Conservation (phyloP, 2,888 invertebrate species). For the Harpagoxenus sublaevis region DNA sequence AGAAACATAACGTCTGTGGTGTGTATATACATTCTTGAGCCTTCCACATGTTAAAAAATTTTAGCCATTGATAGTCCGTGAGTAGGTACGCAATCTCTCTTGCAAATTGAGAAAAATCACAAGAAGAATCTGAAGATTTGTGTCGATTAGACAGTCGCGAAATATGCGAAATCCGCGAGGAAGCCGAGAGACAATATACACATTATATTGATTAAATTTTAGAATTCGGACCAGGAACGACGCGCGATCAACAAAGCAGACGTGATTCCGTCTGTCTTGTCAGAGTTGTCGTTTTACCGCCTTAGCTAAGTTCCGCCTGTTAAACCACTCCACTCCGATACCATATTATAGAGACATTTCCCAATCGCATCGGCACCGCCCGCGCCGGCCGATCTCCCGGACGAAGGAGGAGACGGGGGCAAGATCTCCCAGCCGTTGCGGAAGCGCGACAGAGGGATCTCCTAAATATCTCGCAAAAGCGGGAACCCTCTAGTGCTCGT, state of each 20-base stretch:
- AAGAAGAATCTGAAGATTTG: not conserved
- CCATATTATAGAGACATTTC: conserved; percentile 27
- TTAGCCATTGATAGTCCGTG: not conserved
- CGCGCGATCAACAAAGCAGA: not conserved
- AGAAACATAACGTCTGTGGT: too few relatives aligned
- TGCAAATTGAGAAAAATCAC: not conserved
- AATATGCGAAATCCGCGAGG: not conserved
- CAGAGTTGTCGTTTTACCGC: not conserved
- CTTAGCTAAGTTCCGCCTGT: not conserved
- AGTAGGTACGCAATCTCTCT: not conserved
- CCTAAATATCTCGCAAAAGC: conserved; percentile 55
- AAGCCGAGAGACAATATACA: not conserved
- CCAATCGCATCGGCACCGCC: conserved; percentile 15
- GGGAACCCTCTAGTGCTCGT: conserved; percentile 27
- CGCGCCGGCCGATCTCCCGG: conserved; percentile 6
- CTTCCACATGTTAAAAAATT: not conserved
- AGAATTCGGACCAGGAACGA: not conserved
- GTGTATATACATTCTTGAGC: too few relatives aligned
- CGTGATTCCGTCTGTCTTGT: not conserved
- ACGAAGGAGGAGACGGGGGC: conserved; percentile 10
- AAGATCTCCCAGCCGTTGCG: conserved; percentile 27
- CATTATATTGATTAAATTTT: not conserved
- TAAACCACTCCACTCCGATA: not conserved
- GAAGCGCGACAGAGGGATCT: conserved; percentile 50
- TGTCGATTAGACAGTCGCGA: not conserved